Evolutionary conservation across 2,113 vertebrate species (phyloP).

Genomic region (Hippocampus abdominalis): DNA sequence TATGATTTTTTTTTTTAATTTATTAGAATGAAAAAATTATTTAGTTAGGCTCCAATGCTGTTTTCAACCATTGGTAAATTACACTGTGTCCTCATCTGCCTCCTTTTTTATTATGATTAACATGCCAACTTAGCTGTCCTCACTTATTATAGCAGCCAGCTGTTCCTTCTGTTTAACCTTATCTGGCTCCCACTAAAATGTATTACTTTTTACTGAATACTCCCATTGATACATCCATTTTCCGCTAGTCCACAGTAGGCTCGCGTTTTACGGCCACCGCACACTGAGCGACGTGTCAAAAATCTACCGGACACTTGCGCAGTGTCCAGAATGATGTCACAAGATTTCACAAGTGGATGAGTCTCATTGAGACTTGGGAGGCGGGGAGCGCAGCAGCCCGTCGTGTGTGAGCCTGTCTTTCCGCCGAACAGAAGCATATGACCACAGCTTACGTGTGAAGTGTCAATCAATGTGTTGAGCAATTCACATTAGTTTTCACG

Average conservation of each 20-base stretch:
- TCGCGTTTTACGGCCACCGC: not conserved
- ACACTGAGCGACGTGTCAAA: no score
- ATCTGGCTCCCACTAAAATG: constrained; percentile 11
- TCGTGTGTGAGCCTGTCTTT: no score
- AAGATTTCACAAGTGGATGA: no score
- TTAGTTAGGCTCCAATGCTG: constrained; percentile 14
- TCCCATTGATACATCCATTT: not conserved
- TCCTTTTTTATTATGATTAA: constrained; percentile 52
- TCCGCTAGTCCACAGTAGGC: not conserved
- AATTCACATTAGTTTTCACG: no score
- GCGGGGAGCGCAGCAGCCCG: no score
- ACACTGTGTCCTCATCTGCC: constrained; percentile 36
- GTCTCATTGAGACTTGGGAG: no score
- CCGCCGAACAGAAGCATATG: no score
- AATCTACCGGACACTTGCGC: no score
- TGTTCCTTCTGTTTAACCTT: constrained; percentile 36
- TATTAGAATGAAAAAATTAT: not conserved
- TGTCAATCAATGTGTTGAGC: no score
- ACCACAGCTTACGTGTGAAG: no score
- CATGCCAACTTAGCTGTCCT: constrained; percentile 62
- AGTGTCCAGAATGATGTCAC: no score
- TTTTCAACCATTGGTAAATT: constrained; percentile 14
- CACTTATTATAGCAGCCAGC: constrained; percentile 51
- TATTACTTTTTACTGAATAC: not conserved
- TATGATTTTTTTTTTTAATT: not conserved